phyloP scores from a whole-genome alignment of 1,140 invertebrate genomes.

The Zaprionus lachaisei region DNA sequence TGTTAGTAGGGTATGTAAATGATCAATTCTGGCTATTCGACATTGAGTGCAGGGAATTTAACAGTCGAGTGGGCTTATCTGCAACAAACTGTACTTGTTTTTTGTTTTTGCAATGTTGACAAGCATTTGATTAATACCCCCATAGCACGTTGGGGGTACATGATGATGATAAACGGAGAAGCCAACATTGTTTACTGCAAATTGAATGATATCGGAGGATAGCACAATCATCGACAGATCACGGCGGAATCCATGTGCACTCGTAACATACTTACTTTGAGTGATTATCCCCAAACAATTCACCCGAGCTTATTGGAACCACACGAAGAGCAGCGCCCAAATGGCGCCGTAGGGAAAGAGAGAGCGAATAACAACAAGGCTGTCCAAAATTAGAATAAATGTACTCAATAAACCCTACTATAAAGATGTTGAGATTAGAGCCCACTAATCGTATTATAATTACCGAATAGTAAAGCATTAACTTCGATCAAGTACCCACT shows the following conservation, averaged over 20 bases:
- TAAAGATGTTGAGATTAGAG: constrained; percentile 72
- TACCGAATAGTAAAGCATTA: constrained; percentile 46
- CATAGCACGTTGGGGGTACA: constrained; percentile 43
- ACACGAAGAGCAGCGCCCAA: constrained; percentile 1
- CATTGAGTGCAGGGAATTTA: not conserved
- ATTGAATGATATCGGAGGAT: constrained; percentile 51
- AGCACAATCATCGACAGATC: constrained; percentile 26
- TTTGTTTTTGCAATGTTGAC: constrained; percentile 63
- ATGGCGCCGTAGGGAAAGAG: constrained; percentile 25
- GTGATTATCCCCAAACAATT: not conserved
- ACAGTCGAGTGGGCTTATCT: constrained; percentile 1
- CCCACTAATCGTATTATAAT: constrained; percentile 66
- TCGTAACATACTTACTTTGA: not conserved
- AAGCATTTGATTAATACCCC: constrained; percentile 68
- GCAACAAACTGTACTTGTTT: not conserved
- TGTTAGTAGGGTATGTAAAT: not conserved
- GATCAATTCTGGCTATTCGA: not conserved
- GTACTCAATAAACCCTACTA: constrained; percentile 37
- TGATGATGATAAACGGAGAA: constrained; percentile 29
- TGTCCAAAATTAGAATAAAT: constrained; percentile 41
- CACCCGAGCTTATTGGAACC: not conserved
- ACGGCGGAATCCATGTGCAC: not conserved
- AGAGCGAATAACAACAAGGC: constrained; percentile 26
- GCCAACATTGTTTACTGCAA: constrained; percentile 26
- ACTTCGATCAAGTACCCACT: constrained; percentile 26